Conservation (phyloP, 2,113 vertebrate species). For the Salvator merianae region DNA sequence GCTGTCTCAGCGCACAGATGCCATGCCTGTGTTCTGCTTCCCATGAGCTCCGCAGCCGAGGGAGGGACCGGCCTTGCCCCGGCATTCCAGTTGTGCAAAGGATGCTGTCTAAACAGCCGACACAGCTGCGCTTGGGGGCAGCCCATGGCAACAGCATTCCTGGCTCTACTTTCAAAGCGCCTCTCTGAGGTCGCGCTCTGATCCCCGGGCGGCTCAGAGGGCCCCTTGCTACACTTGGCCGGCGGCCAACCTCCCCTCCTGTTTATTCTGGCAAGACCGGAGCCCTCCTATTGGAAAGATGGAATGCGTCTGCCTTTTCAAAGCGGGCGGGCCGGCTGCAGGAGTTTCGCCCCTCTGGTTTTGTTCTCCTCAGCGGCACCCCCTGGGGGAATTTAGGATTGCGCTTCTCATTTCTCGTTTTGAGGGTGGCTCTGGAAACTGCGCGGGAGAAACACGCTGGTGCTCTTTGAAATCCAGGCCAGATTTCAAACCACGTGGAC, state of each 20-base stretch:
- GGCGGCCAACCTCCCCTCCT: not conserved
- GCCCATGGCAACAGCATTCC: not conserved
- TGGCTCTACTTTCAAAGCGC: not conserved
- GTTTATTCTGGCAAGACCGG: not conserved
- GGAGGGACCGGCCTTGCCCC: not conserved
- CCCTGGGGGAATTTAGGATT: not conserved
- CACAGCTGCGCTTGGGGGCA: not conserved
- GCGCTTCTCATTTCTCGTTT: not conserved
- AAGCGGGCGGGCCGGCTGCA: not conserved
- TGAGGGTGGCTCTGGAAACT: not conserved
- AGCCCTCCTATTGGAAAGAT: not conserved
- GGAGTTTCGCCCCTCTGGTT: not conserved
- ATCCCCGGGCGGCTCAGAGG: not conserved
- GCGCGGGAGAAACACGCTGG: no score
- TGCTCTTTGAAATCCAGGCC: no score
- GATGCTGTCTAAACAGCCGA: not conserved
- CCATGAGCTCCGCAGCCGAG: not conserved
- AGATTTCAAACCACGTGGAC: no score
- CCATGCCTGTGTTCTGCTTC: no score
- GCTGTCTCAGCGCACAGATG: no score
- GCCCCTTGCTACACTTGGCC: not conserved
- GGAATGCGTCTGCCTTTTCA: not conserved
- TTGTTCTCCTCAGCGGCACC: not conserved
- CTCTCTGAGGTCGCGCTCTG: not conserved
- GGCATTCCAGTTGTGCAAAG: not conserved